These are phyloP conservation scores for Zaprionus inermis DNA, from an alignment of 1,140 invertebrate genomes.

Conservation along the genomic window DNA sequence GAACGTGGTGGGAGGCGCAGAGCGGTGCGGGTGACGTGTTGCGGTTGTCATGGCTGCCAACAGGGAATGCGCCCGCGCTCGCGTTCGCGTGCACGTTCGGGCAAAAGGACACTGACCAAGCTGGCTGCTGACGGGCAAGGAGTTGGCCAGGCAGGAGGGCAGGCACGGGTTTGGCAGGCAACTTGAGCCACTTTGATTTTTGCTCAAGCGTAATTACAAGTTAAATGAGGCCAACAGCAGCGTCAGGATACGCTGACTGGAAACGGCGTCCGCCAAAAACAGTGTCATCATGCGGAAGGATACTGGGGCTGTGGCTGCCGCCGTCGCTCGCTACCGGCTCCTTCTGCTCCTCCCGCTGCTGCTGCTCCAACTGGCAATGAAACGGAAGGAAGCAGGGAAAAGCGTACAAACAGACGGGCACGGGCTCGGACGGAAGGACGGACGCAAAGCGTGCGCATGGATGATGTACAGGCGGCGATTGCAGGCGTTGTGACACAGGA, in stretches of 20 bases:
- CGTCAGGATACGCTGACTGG: constrained; percentile 41
- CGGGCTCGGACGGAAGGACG: constrained; percentile 30
- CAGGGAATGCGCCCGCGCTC: not conserved
- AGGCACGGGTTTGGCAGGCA: constrained; percentile 49
- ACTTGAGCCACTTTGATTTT: constrained; percentile 83
- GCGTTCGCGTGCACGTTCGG: constrained; percentile 7
- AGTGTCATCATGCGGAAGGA: constrained; percentile 81
- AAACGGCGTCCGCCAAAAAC: constrained; percentile 72
- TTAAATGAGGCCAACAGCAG: constrained; percentile 77
- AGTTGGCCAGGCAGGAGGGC: constrained; percentile 21
- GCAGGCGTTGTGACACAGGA: constrained; percentile 53
- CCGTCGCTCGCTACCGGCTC: not conserved
- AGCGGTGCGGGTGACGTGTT: not conserved
- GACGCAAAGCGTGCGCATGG: constrained; percentile 51
- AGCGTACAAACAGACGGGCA: constrained; percentile 48
- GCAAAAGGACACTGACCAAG: constrained; percentile 27
- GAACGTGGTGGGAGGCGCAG: not conserved
- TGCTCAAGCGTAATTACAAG: constrained; percentile 82
- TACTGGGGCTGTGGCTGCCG: constrained; percentile 61
- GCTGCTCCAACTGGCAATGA: constrained; percentile 64
- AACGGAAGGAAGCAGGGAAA: constrained; percentile 75
- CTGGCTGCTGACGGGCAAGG: constrained; percentile 10
- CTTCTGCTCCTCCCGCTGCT: not conserved
- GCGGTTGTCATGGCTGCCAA: constrained; percentile 46
- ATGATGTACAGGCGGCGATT: constrained; percentile 77